Percentiles rank a stretch among this genome's conserved stretches.
Conservation (phyloP, 2,113 vertebrate species). For the Eonycteris spelaea region DNA sequence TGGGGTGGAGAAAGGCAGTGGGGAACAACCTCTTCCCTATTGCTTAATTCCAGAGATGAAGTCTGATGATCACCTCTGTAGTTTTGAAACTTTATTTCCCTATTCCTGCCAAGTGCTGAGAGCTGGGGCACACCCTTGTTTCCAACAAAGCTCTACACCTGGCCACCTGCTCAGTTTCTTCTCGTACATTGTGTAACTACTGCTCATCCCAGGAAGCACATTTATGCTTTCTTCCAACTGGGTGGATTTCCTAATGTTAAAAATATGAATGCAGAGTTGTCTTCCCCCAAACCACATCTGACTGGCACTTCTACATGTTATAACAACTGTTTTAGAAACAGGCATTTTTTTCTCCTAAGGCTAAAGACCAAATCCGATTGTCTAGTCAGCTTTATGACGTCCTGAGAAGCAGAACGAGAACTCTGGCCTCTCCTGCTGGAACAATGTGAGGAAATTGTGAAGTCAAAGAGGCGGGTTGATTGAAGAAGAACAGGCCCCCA, state of each 20-base stretch:
- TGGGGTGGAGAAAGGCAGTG: too few species aligned
- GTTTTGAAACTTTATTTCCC: background rate
- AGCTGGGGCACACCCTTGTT: background rate
- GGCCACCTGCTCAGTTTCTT: background rate
- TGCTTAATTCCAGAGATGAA: background rate
- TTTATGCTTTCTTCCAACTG: background rate
- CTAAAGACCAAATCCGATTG: background rate
- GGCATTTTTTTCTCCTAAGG: background rate
- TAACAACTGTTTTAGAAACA: background rate
- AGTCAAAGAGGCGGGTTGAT: rapidly evolving
- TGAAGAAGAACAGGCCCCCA: background rate
- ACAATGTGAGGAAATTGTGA: background rate
- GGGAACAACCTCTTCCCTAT: background rate
- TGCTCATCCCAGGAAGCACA: background rate
- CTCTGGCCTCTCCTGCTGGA: background rate
- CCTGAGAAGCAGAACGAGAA: background rate
- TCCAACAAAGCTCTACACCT: background rate
- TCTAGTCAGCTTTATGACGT: background rate
- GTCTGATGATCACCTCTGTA: background rate
- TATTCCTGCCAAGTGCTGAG: background rate
- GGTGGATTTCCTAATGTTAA: slow-evolving; percentile 34
- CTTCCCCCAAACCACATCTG: background rate
- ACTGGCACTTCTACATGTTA: background rate
- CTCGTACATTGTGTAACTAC: background rate
- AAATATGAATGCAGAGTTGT: background rate